Evolutionary conservation across 2,888 invertebrate genomes (phyloP).

Genomic region (Pandemis cinnamomeana): DNA sequence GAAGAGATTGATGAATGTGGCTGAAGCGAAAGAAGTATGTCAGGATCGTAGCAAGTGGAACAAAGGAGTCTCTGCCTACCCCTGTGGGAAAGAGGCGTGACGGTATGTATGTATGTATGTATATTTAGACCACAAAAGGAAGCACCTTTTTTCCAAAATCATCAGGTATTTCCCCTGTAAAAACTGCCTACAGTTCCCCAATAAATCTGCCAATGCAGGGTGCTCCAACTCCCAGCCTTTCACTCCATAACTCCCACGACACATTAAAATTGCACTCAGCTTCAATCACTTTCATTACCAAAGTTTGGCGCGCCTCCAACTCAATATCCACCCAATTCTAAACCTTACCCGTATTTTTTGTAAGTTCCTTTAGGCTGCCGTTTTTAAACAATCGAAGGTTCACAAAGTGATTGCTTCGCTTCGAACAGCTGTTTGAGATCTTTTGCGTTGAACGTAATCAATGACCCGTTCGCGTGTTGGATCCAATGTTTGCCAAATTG

Average conservation of each 20-base stretch:
- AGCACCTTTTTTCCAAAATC: not conserved
- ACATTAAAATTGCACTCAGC: slow-evolving; percentile 36
- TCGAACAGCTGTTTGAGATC: slow-evolving; percentile 33
- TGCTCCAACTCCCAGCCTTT: slow-evolving; percentile 26
- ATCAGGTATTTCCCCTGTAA: not conserved
- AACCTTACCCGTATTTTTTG: slow-evolving; percentile 19
- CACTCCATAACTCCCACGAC: slow-evolving; percentile 16
- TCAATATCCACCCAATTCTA: slow-evolving; percentile 30
- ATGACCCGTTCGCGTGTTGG: slow-evolving; percentile 8
- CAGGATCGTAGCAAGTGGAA: no score
- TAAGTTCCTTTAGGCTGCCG: slow-evolving; percentile 10
- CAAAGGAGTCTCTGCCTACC: no score
- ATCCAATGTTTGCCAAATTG: not conserved
- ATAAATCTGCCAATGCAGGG: slow-evolving; percentile 6
- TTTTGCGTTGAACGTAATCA: slow-evolving; percentile 15
- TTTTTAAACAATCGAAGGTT: slow-evolving; percentile 28
- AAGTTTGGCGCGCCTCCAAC: slow-evolving; percentile 37
- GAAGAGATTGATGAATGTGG: no score
- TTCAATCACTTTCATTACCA: slow-evolving; percentile 39
- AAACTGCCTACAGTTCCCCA: not conserved
- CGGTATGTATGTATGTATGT: no score
- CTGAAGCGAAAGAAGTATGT: no score
- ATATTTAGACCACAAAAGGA: no score
- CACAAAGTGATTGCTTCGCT: slow-evolving; percentile 36
- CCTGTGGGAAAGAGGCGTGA: no score